phyloP scores from a whole-genome alignment of 2,888 invertebrate species.

The Terebella lapidaria region DNA sequence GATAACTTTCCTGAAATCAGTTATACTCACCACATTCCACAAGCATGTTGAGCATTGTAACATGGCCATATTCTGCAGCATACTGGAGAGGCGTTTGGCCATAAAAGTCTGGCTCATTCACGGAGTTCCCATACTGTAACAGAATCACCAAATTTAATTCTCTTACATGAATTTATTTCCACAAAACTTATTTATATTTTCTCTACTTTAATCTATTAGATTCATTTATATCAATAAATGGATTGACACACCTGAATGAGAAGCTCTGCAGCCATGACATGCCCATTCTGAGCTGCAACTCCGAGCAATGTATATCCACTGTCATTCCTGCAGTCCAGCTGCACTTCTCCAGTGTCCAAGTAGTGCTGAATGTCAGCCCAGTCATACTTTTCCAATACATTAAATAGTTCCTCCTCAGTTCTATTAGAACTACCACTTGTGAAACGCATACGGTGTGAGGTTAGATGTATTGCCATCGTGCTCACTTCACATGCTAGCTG shows the following conservation, averaged over 20 bases:
- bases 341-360: not conserved
- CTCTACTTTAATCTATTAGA: too few relatives aligned
- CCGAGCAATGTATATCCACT: constrained; percentile 11
- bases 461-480: too few relatives aligned
- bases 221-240: too few relatives aligned
- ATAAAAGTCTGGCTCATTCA: constrained; percentile 19
- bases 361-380: not conserved
- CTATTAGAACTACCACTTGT: too few relatives aligned
- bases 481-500: too few relatives aligned
- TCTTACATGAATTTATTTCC: too few relatives aligned
- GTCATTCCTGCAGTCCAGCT: constrained; percentile 6
- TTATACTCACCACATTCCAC: constrained; percentile 13
- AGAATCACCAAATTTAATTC: too few relatives aligned
- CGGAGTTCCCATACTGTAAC: constrained; percentile 19
- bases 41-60: constrained; percentile 11
- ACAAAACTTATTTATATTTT: too few relatives aligned
- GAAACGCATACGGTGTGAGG: too few relatives aligned
- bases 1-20: not conserved
- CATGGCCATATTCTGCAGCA: constrained; percentile 12
- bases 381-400: not conserved
- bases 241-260: too few relatives aligned
- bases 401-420: not conserved
- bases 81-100: constrained; percentile 21
- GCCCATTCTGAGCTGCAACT: constrained; percentile 5
- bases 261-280: too few relatives aligned